Base-by-base conservation (phyloP, 2,888 invertebrate genomes). In the Folsomia candida region DNA sequence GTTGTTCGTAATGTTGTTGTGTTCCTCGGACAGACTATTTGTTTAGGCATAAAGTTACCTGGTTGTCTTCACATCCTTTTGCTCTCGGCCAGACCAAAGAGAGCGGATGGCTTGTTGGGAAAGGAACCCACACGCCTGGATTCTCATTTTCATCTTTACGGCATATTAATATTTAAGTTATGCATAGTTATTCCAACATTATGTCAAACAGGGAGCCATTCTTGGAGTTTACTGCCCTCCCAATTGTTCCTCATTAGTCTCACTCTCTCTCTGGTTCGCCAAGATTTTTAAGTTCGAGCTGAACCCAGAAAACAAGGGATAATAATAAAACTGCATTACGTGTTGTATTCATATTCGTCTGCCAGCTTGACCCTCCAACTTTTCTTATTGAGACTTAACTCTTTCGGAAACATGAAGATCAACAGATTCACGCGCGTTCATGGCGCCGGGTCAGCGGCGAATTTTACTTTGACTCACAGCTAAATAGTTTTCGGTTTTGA, bases 171-270 rank as follows among this genome's bases (percentile, higher is more conserved):
- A 67, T 62, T 68, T 68, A 68, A 71, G 29, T 71, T 67, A 63
- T 71, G 68, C 67, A 71, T 71, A 68, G 67, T 71, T 71, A 71
- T 71, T 64, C 63, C 25, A 62, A 64, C 71, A 71, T 71, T 71
- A 71, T 71, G 71, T 71, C 71, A 68, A 58, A 66, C 67, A 57
- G 25, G 51, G 54, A 63, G 70, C 70, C 67, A 70, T 70, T 70
- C 58, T 47, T 57, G 51, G 37, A 61, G 66, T 70, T 70, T 70
- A 70, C 62, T 62, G 63, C 62, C 57, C 67, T 63, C 67, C 54
- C 67, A 67, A 67, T 70, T 70, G 67, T 67, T 70, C 61, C 70
- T 66, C 62, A 70, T 70, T 70, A 70, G 60, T 37, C 29, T 26
- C 37, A 22, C 6, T 60, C 25, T 51, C 47, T 25, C 51, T 24